Percentiles rank a stretch among this genome's conserved stretches.
These are phyloP conservation scores for Galago senegalensis DNA, from an alignment of 2,797 vertebrate genomes.

Conservation along the genomic window DNA sequence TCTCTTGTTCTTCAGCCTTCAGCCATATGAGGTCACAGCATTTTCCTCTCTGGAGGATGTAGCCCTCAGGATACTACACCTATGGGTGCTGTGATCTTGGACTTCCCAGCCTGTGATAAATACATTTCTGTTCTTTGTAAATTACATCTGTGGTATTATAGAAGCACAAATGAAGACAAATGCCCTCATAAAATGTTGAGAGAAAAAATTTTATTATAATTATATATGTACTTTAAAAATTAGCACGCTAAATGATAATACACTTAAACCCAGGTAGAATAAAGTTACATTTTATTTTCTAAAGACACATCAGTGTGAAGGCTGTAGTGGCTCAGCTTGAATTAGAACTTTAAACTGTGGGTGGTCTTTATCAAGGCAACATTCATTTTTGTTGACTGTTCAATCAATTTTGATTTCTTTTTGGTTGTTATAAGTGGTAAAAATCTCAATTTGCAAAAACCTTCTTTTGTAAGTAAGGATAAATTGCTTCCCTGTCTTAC, in stretches of 20 bases:
- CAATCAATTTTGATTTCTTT: slow-evolving; percentile 18
- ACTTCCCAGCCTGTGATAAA: background rate
- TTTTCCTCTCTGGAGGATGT: too few relatives aligned
- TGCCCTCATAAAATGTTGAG: background rate
- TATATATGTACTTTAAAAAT: background rate
- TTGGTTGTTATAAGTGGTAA: background rate
- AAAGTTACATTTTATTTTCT: slow-evolving; percentile 37
- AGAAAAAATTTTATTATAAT: background rate
- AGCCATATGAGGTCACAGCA: background rate
- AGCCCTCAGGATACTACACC: background rate
- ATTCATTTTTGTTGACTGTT: background rate
- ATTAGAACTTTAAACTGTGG: background rate
- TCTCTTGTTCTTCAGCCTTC: background rate
- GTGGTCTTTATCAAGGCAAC: slow-evolving; percentile 52
- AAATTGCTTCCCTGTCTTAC: slow-evolving; percentile 1
- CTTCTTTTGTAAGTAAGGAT: background rate
- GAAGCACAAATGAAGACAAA: background rate
- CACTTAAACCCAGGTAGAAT: background rate
- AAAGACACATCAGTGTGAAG: background rate
- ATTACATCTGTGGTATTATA: background rate
- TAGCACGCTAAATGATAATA: background rate
- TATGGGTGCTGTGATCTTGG: background rate
- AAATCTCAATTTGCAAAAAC: background rate
- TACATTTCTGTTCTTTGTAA: background rate
- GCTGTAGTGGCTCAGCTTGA: background rate